Base-by-base conservation (phyloP, 2,888 invertebrate species). In the Gasteruption jaculator region DNA sequence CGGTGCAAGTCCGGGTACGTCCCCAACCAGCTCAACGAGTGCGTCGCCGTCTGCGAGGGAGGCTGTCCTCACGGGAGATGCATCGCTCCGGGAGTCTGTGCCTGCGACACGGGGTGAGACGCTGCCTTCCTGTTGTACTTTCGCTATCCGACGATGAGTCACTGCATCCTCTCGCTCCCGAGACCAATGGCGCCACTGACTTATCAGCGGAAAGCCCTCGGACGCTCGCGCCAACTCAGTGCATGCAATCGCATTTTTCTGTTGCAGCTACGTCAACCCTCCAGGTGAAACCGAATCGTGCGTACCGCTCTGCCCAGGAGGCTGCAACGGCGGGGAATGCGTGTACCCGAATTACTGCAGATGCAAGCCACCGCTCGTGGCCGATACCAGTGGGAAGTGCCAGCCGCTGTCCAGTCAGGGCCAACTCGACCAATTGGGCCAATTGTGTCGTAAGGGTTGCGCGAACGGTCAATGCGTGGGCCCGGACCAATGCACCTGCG, bases 401-500 rank as follows among this genome's bases (percentile, higher is more conserved):
- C n/a, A n/a, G n/a, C n/a, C n/a, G n/a, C 31, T 44, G 4, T 46
- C 55, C 18, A 19, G 15, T 14, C 18, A 21, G 33, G 33, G 33
- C 19, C 18, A 18, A 12, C 11, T 46, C n/a, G n/a, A n/a, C n/a
- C n/a, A n/a, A n/a, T n/a, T n/a, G n/a, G n/a, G n/a, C n/a, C n/a
- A n/a, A n/a, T n/a, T n/a, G 25, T 65, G 61, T 30, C 42, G 40
- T 18, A 65, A 52, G 54, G 74, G 60, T 2, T 73, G 73, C 43
- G 54, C 45, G 0, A 74, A 78, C 51, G 77, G 77, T 0, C 55
- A 68, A 43, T 72, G 81, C 49, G 61, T 75, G 0, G 76, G 71
- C 0, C 76, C 77, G 0, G 76, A 79, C 41, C 68, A 71, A 16
- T 82, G 82, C 57, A 66, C 68, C 2, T 83, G 83, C 54, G 65